Evolutionary conservation across 2,113 vertebrate genomes (phyloP), one percentile per base, ranked within the genome.

Genomic region (Falcunculus frontatus): DNA sequence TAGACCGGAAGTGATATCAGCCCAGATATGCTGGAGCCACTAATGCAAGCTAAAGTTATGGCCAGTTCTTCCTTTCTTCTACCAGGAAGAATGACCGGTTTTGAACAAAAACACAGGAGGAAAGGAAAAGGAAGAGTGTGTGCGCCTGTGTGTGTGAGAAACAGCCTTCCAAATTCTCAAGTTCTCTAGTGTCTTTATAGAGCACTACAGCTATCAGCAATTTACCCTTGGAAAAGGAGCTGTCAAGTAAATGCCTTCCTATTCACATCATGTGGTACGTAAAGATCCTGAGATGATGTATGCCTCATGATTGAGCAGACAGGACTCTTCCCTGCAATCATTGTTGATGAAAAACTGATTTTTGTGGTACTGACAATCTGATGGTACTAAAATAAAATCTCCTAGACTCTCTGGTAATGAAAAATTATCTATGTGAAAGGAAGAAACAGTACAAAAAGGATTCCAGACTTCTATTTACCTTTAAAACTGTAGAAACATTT

Each of bases 271-370:
- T 42, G 6, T n/a, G 19, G 46, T 93, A 59, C 3, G 1, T 84
- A 76, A 42, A 81, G 81, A 95, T 47, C 65, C 88, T 89, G 63
- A 94, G 26, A 87, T 95, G 77, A 94, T 95, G 93, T 94, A 35
- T 72, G 73, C 75, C n/a, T 91, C 80, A 18, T 87, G 91, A 95
- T 83, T 79, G 95, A 96, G 63, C 46, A 96, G 67, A 72, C 67
- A 96, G 42, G 59, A 33, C 67, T 57, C 84, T 97, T 96, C 59
- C 18, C 46, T 68, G 50, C 78, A 97, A 97, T 96, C 94, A 96
- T 1, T 86, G 86, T 78, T 49, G 41, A 90, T 97, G 97, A 97
- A 90, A 97, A 96, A 63, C n/a, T 90, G 82, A 7, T 72, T 96
- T 97, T 96, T 97, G 80, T 92, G 52, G 32, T 84, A 26, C 41